These are phyloP conservation scores for Procavia capensis DNA, from an alignment of 2,113 vertebrate species.

Conservation along the genomic window DNA sequence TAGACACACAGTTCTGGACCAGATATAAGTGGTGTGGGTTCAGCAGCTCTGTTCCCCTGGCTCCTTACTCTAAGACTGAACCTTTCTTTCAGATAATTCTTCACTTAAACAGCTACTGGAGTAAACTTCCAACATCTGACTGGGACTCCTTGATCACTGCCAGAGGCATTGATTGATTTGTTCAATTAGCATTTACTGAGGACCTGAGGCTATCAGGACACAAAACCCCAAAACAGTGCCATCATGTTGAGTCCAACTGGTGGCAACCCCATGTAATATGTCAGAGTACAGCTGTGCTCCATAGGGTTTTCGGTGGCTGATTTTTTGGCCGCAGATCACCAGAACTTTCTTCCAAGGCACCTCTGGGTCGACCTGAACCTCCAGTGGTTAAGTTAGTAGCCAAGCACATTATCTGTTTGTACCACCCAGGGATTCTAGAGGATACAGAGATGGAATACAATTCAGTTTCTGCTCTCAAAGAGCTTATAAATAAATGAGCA, in stretches of 20 bases:
- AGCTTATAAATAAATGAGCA: constrained; percentile 46
- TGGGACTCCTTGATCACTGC: constrained; percentile 38
- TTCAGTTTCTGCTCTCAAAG: not conserved
- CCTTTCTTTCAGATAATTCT: constrained; percentile 30
- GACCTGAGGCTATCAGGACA: not conserved
- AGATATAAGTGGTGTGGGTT: not conserved
- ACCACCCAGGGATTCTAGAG: not conserved
- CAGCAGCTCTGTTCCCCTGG: not conserved
- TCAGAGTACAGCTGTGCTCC: not conserved
- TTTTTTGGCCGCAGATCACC: not conserved
- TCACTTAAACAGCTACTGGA: constrained; percentile 32
- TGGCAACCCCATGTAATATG: not conserved
- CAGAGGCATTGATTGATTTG: constrained; percentile 14
- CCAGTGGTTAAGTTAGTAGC: not conserved
- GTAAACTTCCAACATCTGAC: constrained; percentile 19
- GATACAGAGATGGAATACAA: constrained; percentile 41
- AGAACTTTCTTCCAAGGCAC: not conserved
- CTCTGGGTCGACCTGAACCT: not conserved
- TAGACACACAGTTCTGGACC: not conserved
- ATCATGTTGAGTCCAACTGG: not conserved
- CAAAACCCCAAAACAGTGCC: not conserved
- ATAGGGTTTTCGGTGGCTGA: not conserved
- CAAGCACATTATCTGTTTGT: not conserved
- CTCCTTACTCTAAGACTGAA: not conserved
- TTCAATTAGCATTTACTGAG: constrained; percentile 35